These are phyloP conservation scores for Platanista minor DNA, from an alignment of 2,113 vertebrate species.

Conservation along the genomic window DNA sequence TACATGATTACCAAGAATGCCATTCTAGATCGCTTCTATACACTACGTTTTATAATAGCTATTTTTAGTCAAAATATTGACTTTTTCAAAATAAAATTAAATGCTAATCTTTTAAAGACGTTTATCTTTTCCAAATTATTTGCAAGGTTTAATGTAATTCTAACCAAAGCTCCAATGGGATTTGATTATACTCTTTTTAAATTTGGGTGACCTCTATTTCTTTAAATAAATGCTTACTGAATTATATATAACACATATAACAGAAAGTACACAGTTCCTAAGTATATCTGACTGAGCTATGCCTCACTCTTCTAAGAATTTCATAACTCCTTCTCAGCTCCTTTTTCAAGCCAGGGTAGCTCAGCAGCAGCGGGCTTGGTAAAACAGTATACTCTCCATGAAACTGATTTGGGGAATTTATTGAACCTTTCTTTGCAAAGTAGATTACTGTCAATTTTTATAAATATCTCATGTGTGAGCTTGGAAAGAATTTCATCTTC, in stretches of 20 bases:
- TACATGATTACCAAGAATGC: not conserved
- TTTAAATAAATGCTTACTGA: not conserved
- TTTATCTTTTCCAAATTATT: not conserved
- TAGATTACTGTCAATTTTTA: not conserved
- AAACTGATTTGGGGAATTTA: not conserved
- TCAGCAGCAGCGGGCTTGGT: not conserved
- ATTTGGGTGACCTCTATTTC: not conserved
- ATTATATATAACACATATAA: not conserved
- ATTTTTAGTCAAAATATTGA: not conserved
- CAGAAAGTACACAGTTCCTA: not conserved
- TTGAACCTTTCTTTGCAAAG: not conserved
- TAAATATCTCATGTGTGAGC: not conserved
- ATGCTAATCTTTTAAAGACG: not conserved
- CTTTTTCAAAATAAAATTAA: not conserved
- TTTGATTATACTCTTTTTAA: not conserved
- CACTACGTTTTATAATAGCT: not conserved
- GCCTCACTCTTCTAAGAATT: not conserved
- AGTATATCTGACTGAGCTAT: not conserved
- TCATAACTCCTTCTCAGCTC: not conserved
- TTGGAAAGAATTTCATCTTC: not conserved
- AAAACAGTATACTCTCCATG: not conserved
- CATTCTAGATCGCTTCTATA: not conserved
- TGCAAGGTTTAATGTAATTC: not conserved
- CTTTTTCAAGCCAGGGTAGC: not conserved
- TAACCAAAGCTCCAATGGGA: not conserved